A percentile compares a stretch with the other conserved stretches of the same genome.
Evolutionary conservation across 2,113 vertebrate genomes (phyloP).

Genomic region (Petaurus breviceps): DNA sequence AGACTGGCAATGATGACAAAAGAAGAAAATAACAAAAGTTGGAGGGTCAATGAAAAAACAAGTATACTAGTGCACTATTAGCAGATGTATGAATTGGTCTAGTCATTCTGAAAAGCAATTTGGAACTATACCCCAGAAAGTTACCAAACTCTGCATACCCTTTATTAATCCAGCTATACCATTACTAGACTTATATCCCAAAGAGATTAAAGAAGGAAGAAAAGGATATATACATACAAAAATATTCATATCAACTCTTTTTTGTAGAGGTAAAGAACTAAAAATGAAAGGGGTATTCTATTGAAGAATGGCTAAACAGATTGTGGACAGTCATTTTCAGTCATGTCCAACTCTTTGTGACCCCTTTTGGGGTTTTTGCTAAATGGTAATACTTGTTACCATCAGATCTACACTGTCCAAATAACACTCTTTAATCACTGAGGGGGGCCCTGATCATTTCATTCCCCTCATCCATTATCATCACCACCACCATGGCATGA

Average conservation of each 20-base stretch:
- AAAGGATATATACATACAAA: not conserved
- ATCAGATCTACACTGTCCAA: not conserved
- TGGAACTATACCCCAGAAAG: not conserved
- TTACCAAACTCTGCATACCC: not conserved
- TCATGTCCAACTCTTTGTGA: not conserved
- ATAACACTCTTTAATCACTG: not conserved
- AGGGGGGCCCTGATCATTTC: not conserved
- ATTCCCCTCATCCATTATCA: not conserved
- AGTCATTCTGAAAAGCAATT: not conserved
- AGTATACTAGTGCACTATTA: not conserved
- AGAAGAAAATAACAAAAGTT: not conserved
- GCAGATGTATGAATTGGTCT: not conserved
- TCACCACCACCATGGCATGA: not conserved
- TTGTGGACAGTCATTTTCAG: not conserved
- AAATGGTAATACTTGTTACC: not conserved
- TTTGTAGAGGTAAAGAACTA: not conserved
- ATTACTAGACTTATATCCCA: not conserved
- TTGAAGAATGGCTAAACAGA: not conserved
- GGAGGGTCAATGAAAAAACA: not conserved
- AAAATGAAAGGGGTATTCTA: not conserved
- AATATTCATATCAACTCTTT: not conserved
- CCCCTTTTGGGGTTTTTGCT: not conserved
- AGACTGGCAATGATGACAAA: not conserved
- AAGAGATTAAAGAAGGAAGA: not conserved
- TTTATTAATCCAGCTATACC: not conserved